Evolutionary conservation across 2,888 invertebrate genomes (phyloP).

Genomic region (Drosophila subsilvestris): DNA sequence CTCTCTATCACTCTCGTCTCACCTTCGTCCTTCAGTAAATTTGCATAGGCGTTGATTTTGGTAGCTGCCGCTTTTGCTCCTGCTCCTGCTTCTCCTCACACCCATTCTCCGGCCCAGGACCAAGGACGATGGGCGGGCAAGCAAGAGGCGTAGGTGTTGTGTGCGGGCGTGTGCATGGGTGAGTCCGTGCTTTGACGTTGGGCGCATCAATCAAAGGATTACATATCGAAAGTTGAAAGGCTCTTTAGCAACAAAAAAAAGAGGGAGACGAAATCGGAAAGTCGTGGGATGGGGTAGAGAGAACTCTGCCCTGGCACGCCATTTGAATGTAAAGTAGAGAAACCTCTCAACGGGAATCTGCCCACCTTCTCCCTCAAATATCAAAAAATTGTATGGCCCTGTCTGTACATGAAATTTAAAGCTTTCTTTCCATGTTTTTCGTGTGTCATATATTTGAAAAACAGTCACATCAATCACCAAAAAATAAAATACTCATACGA

Average conservation of each 20-base stretch:
- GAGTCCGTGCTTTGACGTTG: slow-evolving; percentile 52
- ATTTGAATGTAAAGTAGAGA: slow-evolving; percentile 74
- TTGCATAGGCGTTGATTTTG: slow-evolving; percentile 77
- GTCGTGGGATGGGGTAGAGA: background rate
- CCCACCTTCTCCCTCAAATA: slow-evolving; percentile 50
- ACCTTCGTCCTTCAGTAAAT: slow-evolving; percentile 48
- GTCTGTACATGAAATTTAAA: slow-evolving; percentile 63
- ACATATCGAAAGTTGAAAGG: slow-evolving; percentile 78
- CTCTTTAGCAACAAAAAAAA: slow-evolving; percentile 59
- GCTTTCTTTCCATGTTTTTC: slow-evolving; percentile 45
- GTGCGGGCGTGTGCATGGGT: slow-evolving; percentile 15
- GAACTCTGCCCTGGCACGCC: slow-evolving; percentile 46
- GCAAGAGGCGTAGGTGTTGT: slow-evolving; percentile 24
- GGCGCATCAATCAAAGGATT: slow-evolving; percentile 78
- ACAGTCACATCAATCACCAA: slow-evolving; percentile 65
- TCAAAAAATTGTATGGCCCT: slow-evolving; percentile 61
- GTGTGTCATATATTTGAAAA: slow-evolving; percentile 58
- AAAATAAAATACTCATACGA: slow-evolving; percentile 31
- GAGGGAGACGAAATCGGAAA: slow-evolving; percentile 8
- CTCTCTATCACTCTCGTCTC: slow-evolving; percentile 35
- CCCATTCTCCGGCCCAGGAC: slow-evolving; percentile 15
- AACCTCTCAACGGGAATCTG: slow-evolving; percentile 17
- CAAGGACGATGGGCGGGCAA: slow-evolving; percentile 33
- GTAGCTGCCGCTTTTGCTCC: slow-evolving; percentile 4
- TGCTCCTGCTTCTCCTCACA: background rate